A percentile compares a stretch with the other conserved stretches of the same genome.
Evolutionary conservation across 2,888 invertebrate species (phyloP).

Genomic region (Drosophila prolongata): DNA sequence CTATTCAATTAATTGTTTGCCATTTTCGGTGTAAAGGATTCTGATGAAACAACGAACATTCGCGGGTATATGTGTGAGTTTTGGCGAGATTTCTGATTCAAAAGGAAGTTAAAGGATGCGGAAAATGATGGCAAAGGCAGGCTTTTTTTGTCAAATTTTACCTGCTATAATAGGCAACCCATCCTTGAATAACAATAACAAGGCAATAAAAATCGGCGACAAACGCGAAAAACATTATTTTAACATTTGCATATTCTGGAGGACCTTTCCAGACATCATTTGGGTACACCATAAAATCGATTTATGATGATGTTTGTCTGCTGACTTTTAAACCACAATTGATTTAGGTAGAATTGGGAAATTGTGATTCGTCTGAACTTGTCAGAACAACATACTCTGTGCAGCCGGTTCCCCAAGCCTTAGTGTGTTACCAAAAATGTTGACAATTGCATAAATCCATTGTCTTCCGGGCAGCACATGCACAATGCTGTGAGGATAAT

Average conservation of each 20-base stretch:
- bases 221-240: slow-evolving; percentile 55
- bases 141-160: slow-evolving; percentile 7
- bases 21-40: slow-evolving; percentile 50
- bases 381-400: not conserved
- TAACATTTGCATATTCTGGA: slow-evolving; percentile 56
- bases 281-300: slow-evolving; percentile 34
- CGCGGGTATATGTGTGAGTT: slow-evolving; percentile 56
- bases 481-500: slow-evolving; percentile 26
- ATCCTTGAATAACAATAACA: slow-evolving; percentile 66
- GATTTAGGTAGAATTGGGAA: slow-evolving; percentile 16
- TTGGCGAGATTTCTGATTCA: slow-evolving; percentile 37
- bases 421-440: slow-evolving; percentile 7
- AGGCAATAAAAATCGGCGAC: slow-evolving; percentile 66
- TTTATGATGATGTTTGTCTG: slow-evolving; percentile 57
- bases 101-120: not conserved
- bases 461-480: slow-evolving; percentile 26
- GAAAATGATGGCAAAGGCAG: not conserved
- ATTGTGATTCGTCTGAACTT: slow-evolving; percentile 7
- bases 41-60: slow-evolving; percentile 18
- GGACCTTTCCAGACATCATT: slow-evolving; percentile 1
- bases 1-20: slow-evolving; percentile 72
- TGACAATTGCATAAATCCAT: slow-evolving; percentile 52
- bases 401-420: slow-evolving; percentile 3
- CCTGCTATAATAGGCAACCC: slow-evolving; percentile 24
- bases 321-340: slow-evolving; percentile 64